Base-by-base conservation (phyloP, 1,140 invertebrate species). In the Lepidostoma basale region DNA sequence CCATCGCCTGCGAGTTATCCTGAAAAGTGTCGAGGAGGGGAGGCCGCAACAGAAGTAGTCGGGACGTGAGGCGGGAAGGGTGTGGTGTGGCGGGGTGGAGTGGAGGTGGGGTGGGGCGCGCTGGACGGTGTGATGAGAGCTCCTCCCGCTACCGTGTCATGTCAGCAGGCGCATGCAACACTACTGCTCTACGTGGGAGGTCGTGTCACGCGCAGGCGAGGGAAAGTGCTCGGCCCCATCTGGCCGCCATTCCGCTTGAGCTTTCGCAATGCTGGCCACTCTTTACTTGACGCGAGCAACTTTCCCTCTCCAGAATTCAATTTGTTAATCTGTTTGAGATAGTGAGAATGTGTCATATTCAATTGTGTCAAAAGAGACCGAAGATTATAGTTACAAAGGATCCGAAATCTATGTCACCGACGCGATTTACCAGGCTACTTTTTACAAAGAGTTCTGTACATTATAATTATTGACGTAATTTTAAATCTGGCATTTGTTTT, bases 1-100 rank as follows among this genome's bases (percentile, higher is more conserved):
- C 70, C 70, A 72, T 72, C 70, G 70, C 70, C 70, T 68, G 69
- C 70, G 40, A 69, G 16, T 42, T 3, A 25, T 25, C 62, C 68
- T 64, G 68, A 39, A 69, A 62, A 60, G 59, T 59, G 33, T 8
- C 25, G 14, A 56, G 28, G 52, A 18, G n/a, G 25, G 39, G 40
- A 62, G 33, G 25, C 36, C 59, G 59, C n/a, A n/a, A 44, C 47
- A 52, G n/a, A n/a, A 25, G 47, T 45, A n/a, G 22, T 56, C 59
- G 26, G 26, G 26, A 62, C 44, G 60, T 44, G 47, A 26, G 4
- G 12, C 23, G n/a, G 49, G 28, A 33, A 30, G 40, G 33, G 18
- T 33, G 20, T 23, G 25, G 54, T 33, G 63, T 44, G 39, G 30
- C 23, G 23, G n/a, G n/a, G n/a, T 12, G 30, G 30, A 5, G 30